Evolutionary conservation across 2,888 invertebrate species (phyloP).

Genomic region (Chromoteleia sp.): DNA sequence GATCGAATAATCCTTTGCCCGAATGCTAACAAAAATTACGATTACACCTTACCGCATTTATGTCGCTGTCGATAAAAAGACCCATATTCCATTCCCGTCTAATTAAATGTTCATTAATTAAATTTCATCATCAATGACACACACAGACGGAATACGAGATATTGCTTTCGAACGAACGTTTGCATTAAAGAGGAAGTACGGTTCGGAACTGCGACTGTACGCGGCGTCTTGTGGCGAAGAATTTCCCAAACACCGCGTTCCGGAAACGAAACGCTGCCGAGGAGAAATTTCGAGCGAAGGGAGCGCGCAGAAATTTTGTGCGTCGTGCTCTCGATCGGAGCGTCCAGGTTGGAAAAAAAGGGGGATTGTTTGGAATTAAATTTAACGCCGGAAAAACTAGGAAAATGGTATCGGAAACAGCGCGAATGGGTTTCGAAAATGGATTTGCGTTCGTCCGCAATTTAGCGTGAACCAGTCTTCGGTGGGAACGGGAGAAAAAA

Average conservation of each 20-base stretch:
- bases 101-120: constrained; percentile 42
- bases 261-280: too few relatives aligned
- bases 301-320: too few relatives aligned
- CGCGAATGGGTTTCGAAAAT: not conserved
- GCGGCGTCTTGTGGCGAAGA: not conserved
- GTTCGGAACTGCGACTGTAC: constrained; percentile 8
- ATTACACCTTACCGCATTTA: too few relatives aligned
- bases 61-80: too few relatives aligned
- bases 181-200: constrained; percentile 43
- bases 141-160: constrained; percentile 27
- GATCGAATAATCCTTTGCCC: not conserved
- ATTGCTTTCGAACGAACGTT: constrained; percentile 35
- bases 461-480: constrained; percentile 1
- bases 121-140: constrained; percentile 27
- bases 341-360: not conserved
- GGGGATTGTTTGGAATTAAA: too few relatives aligned
- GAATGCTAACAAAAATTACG: too few relatives aligned
- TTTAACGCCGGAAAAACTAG: too few relatives aligned
- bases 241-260: not conserved
- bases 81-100: not conserved
- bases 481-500: constrained; percentile 41
- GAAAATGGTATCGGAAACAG: too few relatives aligned
- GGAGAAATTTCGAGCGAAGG: too few relatives aligned
- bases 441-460: constrained; percentile 5
- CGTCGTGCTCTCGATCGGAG: too few relatives aligned